Conservation (phyloP, 2,113 vertebrate species). For the Hydrochoerus hydrochaeris region DNA sequence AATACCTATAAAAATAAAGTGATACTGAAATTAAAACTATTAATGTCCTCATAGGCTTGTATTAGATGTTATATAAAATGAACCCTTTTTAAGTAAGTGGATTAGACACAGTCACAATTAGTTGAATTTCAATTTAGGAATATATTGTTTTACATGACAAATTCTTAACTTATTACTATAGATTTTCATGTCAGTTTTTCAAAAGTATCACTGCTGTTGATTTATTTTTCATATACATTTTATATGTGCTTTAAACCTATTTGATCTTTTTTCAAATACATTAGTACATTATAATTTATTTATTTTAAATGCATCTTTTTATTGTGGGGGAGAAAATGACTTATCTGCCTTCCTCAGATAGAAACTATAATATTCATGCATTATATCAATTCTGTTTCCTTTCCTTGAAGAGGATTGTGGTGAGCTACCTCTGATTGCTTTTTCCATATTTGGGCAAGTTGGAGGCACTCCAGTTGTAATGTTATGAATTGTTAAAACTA, state of each 20-base stretch:
- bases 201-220: conserved; percentile 56
- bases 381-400: not conserved
- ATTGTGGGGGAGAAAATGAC: not conserved
- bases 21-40: not conserved
- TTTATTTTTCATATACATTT: conserved; percentile 70
- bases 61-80: not conserved
- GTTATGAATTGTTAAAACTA: not conserved
- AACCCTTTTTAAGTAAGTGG: not conserved
- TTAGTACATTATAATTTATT: not conserved
- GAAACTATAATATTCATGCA: not conserved
- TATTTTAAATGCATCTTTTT: conserved; percentile 18
- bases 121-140: not conserved
- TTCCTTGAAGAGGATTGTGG: not conserved
- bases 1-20: conserved; percentile 26
- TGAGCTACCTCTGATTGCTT: not conserved
- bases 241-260: conserved; percentile 58
- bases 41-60: not conserved
- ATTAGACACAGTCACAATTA: not conserved
- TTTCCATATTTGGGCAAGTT: not conserved
- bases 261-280: conserved; percentile 2
- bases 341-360: not conserved
- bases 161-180: not conserved
- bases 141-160: conserved; percentile 6
- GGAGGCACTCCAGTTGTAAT: not conserved
- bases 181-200: conserved; percentile 60